Evolutionary conservation across 2,113 vertebrate species (phyloP).

Genomic region (Peromyscus maniculatus): DNA sequence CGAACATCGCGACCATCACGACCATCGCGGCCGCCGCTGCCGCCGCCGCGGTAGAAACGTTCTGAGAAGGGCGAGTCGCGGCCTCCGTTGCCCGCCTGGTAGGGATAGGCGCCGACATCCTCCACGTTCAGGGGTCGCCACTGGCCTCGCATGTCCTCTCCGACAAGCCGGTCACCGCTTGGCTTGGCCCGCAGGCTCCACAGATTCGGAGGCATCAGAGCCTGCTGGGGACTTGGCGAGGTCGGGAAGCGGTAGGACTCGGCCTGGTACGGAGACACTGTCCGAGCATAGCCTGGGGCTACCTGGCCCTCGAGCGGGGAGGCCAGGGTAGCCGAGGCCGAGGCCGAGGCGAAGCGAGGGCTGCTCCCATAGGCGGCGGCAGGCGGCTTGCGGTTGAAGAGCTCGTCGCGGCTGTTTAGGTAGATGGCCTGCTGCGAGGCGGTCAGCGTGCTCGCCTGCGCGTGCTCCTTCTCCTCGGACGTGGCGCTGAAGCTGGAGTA

Average conservation of each 20-base stretch:
- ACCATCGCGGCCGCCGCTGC: conserved; percentile 53
- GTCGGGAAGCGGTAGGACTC: conserved; percentile 93
- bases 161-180: conserved; percentile 86
- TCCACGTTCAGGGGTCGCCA: conserved; percentile 96
- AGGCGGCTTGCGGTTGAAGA: conserved; percentile 91
- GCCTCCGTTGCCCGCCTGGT: conserved; percentile 85
- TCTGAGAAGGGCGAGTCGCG: conserved; percentile 93
- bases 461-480: conserved; percentile 93
- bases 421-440: conserved; percentile 95
- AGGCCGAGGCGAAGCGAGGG: conserved; percentile 90
- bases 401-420: conserved; percentile 91
- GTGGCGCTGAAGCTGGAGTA: conserved; percentile 97
- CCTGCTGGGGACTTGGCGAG: conserved; percentile 90
- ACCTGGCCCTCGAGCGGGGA: conserved; percentile 88
- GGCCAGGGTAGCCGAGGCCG: conserved; percentile 89
- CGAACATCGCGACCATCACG: conserved; percentile 71
- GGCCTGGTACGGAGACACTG: conserved; percentile 91
- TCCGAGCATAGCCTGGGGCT: conserved; percentile 90
- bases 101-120: conserved; percentile 93
- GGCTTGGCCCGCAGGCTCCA: conserved; percentile 92
- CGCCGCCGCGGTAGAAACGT: conserved; percentile 89
- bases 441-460: conserved; percentile 92
- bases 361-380: conserved; percentile 89
- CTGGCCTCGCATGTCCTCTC: conserved; percentile 90
- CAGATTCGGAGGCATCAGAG: conserved; percentile 89